Evolutionary conservation across 2,888 invertebrate genomes (phyloP), one percentile per base, ranked within the genome.

Genomic region (Microctonus aethiopoides): DNA sequence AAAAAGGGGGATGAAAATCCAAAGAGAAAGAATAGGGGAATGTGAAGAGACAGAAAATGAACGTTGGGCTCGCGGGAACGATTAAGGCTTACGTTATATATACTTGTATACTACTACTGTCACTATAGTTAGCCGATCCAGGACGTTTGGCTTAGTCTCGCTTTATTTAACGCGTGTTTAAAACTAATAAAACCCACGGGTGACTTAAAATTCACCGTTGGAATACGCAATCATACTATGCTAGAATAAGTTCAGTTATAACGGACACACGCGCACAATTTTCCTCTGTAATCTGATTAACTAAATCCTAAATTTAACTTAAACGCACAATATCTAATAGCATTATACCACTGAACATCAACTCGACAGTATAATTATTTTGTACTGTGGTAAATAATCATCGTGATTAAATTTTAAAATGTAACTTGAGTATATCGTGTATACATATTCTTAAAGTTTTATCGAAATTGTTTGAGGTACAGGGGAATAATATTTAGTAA

Each of bases 121-220:
- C 16, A 16, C 16, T 46, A 46, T 46, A 46, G 75, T 76, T 74
- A 77, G 76, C 80, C 78, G 81, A 83, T 83, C 81, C 80, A 72
- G 68, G 66, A 68, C 67, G 72, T 67, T 54, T 67, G 75, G 80
- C 81, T 84, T 80, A 83, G 81, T 77, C 79, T 76, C 80, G 80
- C 82, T 85, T 86, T 85, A 86, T 86, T 85, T 85, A 85, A 85
- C 81, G 84, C 83, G 83, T 84, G 85, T 86, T 86, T 85, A 84
- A 85, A 85, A 86, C 83, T 84, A 81, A 84, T 84, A 84, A 85
- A 85, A 85, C 5, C 41, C 46, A 34, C 46, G 56, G 34, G 69
- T 67, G 68, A 67, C 69, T 70, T 61, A 16, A 74, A 70, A 74
- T 73, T 64, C 76, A 61, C 61, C 56, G 11, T 29, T 51, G 54